phyloP scores from a whole-genome alignment of 1,140 invertebrate species.

The Brachionus plicatilis region DNA sequence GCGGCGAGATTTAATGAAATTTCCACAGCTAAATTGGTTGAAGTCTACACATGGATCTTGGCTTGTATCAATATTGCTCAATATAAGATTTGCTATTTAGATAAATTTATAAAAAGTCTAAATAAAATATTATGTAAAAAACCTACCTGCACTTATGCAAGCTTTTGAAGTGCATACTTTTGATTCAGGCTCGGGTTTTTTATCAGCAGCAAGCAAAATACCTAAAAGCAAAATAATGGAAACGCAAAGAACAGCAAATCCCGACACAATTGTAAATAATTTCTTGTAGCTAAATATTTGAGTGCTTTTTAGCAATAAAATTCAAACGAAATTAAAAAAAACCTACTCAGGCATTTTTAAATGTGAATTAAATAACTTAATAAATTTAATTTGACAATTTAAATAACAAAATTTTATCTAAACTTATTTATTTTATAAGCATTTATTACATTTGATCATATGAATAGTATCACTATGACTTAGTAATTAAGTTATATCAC shows the following conservation, averaged over 20 bases:
- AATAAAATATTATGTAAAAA: neutral
- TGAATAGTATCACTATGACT: neutral
- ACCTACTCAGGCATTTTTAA: neutral
- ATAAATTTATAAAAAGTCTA: neutral
- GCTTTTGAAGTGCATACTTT: neutral
- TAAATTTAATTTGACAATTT: neutral
- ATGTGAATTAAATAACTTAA: neutral
- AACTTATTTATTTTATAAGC: neutral
- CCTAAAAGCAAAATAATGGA: neutral
- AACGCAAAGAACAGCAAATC: neutral
- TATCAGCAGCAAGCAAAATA: neutral
- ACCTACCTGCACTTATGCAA: slow-evolving; percentile 14
- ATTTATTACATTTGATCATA: neutral
- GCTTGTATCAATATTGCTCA: slow-evolving; percentile 13
- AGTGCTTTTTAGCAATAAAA: neutral
- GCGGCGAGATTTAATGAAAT: neutral
- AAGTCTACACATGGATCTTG: slow-evolving; percentile 36
- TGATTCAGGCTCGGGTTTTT: neutral
- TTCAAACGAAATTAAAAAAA: neutral
- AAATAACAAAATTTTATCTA: neutral
- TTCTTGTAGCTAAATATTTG: neutral
- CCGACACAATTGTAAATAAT: neutral
- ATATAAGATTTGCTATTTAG: neutral
- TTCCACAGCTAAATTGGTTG: slow-evolving; percentile 21
- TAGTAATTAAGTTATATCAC: neutral